A percentile compares a stretch with the other conserved stretches of the same genome.
Evolutionary conservation across 2,888 invertebrate species (phyloP).

Genomic region (Crioceris asparagi): DNA sequence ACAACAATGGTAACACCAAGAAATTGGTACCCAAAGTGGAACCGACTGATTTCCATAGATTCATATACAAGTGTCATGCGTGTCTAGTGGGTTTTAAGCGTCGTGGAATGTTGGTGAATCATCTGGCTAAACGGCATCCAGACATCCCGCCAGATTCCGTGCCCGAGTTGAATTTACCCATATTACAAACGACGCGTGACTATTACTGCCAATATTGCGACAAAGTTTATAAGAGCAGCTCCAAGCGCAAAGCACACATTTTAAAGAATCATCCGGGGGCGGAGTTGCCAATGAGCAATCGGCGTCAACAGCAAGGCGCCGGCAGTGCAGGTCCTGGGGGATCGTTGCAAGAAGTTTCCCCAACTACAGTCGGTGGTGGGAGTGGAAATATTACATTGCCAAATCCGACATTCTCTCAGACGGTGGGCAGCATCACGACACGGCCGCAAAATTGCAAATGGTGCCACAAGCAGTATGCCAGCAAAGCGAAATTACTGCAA

Average conservation of each 20-base stretch:
- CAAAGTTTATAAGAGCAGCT: conserved; percentile 71
- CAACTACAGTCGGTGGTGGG: no score
- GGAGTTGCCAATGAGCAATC: conserved; percentile 47
- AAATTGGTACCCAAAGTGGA: conserved; percentile 47
- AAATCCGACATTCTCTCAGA: conserved; percentile 54
- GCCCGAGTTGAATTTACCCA: conserved; percentile 66
- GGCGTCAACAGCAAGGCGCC: conserved; percentile 17
- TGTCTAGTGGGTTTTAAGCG: conserved; percentile 71
- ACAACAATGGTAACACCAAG: conserved; percentile 26
- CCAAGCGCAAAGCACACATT: conserved; percentile 74
- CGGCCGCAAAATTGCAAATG: conserved; percentile 62
- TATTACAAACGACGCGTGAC: conserved; percentile 62
- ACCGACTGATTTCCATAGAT: conserved; percentile 59
- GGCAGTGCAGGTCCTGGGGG: no score
- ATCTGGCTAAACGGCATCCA: conserved; percentile 68
- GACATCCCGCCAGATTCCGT: conserved; percentile 52
- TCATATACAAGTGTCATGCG: conserved; percentile 64
- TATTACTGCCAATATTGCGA: conserved; percentile 81
- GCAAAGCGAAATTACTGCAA: conserved; percentile 60
- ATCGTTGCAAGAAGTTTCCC: conserved; percentile 29
- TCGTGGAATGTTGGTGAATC: conserved; percentile 73
- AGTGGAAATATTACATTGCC: no score
- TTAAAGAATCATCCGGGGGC: conserved; percentile 74
- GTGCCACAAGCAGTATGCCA: conserved; percentile 83
- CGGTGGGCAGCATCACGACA: conserved; percentile 61